A percentile compares a stretch with the other conserved stretches of the same genome.
Conservation (phyloP, 2,797 vertebrate species). For the Limosa lapponica region DNA sequence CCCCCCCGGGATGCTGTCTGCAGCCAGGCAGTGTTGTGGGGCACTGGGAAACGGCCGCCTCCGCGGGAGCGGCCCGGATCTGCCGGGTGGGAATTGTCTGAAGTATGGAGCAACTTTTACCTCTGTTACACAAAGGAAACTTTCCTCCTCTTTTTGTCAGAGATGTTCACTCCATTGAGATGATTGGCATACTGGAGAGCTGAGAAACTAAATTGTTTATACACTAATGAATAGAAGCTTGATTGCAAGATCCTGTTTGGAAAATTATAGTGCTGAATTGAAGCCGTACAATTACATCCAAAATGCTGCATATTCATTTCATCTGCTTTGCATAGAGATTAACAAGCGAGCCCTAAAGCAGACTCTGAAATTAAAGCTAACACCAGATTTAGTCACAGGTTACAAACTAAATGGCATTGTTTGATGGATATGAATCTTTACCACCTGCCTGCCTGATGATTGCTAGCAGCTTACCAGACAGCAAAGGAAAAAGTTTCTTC, state of each 20-base stretch:
- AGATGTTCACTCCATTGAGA: conserved; percentile 86
- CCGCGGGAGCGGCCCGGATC: neutral
- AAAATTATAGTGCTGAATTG: conserved; percentile 98
- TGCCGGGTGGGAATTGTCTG: neutral
- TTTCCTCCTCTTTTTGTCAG: conserved; percentile 75
- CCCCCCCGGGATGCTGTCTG: accelerated
- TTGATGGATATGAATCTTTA: conserved; percentile 79
- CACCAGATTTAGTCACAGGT: conserved; percentile 86
- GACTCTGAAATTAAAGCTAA: conserved; percentile 84
- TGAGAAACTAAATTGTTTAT: conserved; percentile 97
- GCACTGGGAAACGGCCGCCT: accelerated
- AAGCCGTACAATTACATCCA: conserved; percentile 99
- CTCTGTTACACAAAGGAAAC: conserved; percentile 77
- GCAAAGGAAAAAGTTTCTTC: conserved; percentile 65
- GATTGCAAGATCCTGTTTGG: conserved; percentile 99
- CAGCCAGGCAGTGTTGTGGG: neutral
- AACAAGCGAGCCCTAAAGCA: conserved; percentile 85
- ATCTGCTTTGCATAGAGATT: conserved; percentile 96
- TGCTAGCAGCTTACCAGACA: conserved; percentile 75
- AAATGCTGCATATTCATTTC: conserved; percentile 99
- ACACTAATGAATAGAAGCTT: conserved; percentile 99
- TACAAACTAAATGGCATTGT: conserved; percentile 84
- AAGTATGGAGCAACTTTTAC: conserved; percentile 74
- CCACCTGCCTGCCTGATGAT: conserved; percentile 85
- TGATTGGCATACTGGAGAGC: conserved; percentile 99